phyloP scores from a whole-genome alignment of 2,888 invertebrate genomes.

The Anthrax anthrax region DNA sequence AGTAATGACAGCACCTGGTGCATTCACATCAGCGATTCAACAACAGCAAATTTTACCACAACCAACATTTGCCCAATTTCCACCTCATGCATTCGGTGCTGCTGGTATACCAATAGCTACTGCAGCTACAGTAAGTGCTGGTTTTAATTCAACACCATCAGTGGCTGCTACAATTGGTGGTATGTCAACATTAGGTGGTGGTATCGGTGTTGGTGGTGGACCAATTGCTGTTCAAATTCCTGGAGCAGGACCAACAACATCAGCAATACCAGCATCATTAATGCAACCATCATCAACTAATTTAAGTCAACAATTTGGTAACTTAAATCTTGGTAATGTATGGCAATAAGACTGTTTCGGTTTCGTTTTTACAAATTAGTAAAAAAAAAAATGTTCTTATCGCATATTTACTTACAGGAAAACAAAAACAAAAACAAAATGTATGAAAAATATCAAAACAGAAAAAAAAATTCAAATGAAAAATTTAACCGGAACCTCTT shows the following conservation, averaged over 20 bases:
- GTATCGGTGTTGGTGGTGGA: neutral
- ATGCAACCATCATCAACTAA: slow-evolving; percentile 21
- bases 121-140: neutral
- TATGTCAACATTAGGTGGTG: neutral
- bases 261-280: slow-evolving; percentile 10
- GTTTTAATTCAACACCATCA: slow-evolving; percentile 2
- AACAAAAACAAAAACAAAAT: too few species aligned
- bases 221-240: neutral
- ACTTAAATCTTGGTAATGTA: slow-evolving; percentile 34
- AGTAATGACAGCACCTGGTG: slow-evolving; percentile 33
- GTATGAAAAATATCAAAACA: too few species aligned
- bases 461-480: too few species aligned
- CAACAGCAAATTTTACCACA: slow-evolving; percentile 10
- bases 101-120: slow-evolving; percentile 4
- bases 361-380: neutral
- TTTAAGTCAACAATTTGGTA: slow-evolving; percentile 34
- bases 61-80: slow-evolving; percentile 27
- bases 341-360: slow-evolving; percentile 27
- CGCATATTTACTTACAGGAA: too few species aligned
- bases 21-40: slow-evolving; percentile 23
- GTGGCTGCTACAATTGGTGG: too few species aligned
- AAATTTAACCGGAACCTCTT: too few species aligned
- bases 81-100: slow-evolving; percentile 14
- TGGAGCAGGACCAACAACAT: neutral
- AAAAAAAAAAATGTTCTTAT: too few species aligned